These are phyloP conservation scores for Datnioides undecimradiatus DNA, from an alignment of 2,113 vertebrate genomes.

Conservation along the genomic window DNA sequence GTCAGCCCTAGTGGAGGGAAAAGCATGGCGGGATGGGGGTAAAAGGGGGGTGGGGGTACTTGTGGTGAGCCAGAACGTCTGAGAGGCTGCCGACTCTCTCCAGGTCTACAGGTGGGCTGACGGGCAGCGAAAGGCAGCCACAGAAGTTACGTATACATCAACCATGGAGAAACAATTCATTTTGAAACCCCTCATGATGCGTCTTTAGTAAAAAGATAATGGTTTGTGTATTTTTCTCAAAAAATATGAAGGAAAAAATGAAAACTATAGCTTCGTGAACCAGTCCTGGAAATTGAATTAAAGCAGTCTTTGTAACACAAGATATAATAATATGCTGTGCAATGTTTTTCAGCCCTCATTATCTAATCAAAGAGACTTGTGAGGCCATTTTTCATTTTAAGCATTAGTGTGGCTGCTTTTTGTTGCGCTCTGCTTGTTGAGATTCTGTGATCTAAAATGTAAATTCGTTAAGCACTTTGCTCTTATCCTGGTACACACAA, in stretches of 20 bases:
- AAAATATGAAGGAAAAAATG: background rate
- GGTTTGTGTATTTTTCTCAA: slow-evolving; percentile 12
- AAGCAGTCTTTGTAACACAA: slow-evolving; percentile 17
- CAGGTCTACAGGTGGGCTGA: slow-evolving; percentile 66
- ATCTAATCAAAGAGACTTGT: slow-evolving; percentile 58
- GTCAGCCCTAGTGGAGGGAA: slow-evolving; percentile 77
- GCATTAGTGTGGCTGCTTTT: slow-evolving; percentile 59
- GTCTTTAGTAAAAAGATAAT: slow-evolving; percentile 15
- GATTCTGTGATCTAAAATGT: slow-evolving; percentile 78
- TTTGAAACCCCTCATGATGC: background rate
- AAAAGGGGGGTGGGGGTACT: slow-evolving; percentile 6
- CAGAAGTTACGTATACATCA: slow-evolving; percentile 33
- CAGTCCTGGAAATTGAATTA: slow-evolving; percentile 1
- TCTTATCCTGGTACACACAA: slow-evolving; percentile 77
- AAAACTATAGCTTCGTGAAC: slow-evolving; percentile 19
- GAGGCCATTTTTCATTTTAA: slow-evolving; percentile 47
- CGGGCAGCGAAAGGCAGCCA: slow-evolving; percentile 20
- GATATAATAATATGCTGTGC: slow-evolving; percentile 8
- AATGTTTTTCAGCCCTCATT: slow-evolving; percentile 48
- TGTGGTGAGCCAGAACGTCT: slow-evolving; percentile 66
- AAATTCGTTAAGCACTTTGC: slow-evolving; percentile 82
- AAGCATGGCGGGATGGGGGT: slow-evolving; percentile 36
- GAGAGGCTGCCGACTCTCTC: slow-evolving; percentile 39
- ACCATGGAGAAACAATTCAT: background rate
- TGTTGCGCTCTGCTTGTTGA: slow-evolving; percentile 62